These are phyloP conservation scores for Mesocricetus auratus DNA, from an alignment of 2,113 vertebrate genomes.

Conservation along the genomic window DNA sequence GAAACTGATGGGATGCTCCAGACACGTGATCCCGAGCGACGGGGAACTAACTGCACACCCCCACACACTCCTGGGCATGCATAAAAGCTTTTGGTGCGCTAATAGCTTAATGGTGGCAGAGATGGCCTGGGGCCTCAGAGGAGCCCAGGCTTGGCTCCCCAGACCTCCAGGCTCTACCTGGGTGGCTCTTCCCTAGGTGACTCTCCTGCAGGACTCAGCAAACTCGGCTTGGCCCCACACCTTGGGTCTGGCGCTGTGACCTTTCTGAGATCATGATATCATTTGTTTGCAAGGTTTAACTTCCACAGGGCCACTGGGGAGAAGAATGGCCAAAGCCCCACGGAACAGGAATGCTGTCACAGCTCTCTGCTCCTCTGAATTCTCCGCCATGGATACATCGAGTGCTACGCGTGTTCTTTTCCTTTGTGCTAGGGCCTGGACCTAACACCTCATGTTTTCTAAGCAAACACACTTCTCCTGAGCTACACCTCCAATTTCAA, in stretches of 20 bases:
- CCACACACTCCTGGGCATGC: background rate
- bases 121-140: constrained; percentile 24
- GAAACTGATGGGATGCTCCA: background rate
- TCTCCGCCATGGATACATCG: background rate
- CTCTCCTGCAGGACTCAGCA: constrained; percentile 46
- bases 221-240: constrained; percentile 34
- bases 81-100: constrained; percentile 70
- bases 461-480: background rate
- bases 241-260: background rate
- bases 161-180: constrained; percentile 56
- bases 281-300: constrained; percentile 61
- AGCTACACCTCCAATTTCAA: background rate
- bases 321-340: background rate
- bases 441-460: background rate
- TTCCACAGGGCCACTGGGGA: background rate
- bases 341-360: background rate
- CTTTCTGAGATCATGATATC: constrained; percentile 80
- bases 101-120: constrained; percentile 50
- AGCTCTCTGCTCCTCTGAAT: background rate
- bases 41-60: background rate
- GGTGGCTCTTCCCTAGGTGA: constrained; percentile 67
- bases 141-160: constrained; percentile 15
- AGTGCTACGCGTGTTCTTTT: background rate
- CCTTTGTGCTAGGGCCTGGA: background rate
- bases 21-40: background rate